These are phyloP conservation scores for Meteorus colon DNA, from an alignment of 2,888 invertebrate genomes.

Conservation along the genomic window DNA sequence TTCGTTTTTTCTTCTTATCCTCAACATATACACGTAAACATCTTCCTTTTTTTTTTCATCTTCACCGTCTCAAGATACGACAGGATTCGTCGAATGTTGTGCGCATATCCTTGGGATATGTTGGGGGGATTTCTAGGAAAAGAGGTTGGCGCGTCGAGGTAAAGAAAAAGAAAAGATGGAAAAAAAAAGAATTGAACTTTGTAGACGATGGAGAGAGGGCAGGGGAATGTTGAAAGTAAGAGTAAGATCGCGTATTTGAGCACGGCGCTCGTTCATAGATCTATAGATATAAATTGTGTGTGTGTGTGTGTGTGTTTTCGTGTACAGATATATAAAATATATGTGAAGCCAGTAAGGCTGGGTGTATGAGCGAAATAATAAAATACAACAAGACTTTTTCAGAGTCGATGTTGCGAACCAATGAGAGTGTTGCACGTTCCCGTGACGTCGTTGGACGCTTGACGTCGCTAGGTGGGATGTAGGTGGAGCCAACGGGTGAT, in stretches of 20 bases:
- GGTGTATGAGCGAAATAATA: conserved; percentile 66
- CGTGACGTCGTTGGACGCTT: conserved; percentile 69
- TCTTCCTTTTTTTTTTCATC: conserved; percentile 17
- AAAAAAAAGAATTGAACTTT: background rate
- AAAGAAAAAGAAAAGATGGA: conserved; percentile 9
- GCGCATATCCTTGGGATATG: conserved; percentile 32
- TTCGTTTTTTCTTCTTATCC: too few species aligned
- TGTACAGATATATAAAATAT: conserved; percentile 14
- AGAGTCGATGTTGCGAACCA: conserved; percentile 64
- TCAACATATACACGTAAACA: background rate
- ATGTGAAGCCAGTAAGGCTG: conserved; percentile 23
- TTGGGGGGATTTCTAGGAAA: background rate
- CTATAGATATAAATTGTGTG: background rate
- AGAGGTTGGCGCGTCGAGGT: conserved; percentile 6
- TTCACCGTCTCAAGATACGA: conserved; percentile 23
- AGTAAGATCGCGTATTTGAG: conserved; percentile 50
- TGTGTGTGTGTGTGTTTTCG: background rate
- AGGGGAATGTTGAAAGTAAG: conserved; percentile 34
- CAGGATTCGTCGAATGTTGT: conserved; percentile 36
- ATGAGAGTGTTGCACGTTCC: conserved; percentile 63
- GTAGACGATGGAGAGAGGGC: conserved; percentile 11
- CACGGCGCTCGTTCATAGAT: conserved; percentile 24
- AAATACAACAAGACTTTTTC: conserved; percentile 63
- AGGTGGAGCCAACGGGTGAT: conserved; percentile 66
- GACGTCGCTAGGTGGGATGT: conserved; percentile 68